phyloP scores from a whole-genome alignment of 92 coral and sea anemone species.

The Diadumene lineata region DNA sequence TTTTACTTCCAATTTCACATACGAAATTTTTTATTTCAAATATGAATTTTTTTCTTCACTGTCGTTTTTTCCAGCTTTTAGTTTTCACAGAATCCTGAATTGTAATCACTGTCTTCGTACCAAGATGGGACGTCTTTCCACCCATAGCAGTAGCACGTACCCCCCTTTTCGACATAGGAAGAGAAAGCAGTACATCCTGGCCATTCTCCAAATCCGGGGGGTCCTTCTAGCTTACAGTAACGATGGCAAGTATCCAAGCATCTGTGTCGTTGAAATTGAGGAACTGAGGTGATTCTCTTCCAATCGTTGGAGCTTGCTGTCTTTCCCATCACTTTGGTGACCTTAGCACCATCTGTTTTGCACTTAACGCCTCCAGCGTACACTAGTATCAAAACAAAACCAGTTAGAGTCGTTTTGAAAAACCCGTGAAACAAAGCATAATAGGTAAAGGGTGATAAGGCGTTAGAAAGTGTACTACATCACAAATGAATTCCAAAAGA shows the following conservation, averaged over 20 bases:
- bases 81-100: constrained; percentile 23
- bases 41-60: neutral
- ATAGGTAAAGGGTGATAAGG: no score
- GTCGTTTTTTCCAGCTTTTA: neutral
- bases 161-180: constrained; percentile 18
- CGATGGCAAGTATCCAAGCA: neutral
- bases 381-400: no score
- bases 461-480: no score
- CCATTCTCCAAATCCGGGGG: constrained; percentile 1
- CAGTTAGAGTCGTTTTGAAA: no score
- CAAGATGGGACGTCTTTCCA: constrained; percentile 12
- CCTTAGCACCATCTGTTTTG: no score
- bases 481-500: no score
- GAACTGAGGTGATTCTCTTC: neutral
- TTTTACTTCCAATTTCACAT: no score
- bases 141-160: constrained; percentile 30
- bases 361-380: no score
- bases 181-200: constrained; percentile 20
- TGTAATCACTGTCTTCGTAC: constrained; percentile 18
- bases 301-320: neutral
- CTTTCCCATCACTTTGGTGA: no score
- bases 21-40: neutral
- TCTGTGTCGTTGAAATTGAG: neutral
- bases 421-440: no score
- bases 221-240: constrained; percentile 6